Conservation (phyloP, 2,888 invertebrate genomes). For the Athetis lepigone region DNA sequence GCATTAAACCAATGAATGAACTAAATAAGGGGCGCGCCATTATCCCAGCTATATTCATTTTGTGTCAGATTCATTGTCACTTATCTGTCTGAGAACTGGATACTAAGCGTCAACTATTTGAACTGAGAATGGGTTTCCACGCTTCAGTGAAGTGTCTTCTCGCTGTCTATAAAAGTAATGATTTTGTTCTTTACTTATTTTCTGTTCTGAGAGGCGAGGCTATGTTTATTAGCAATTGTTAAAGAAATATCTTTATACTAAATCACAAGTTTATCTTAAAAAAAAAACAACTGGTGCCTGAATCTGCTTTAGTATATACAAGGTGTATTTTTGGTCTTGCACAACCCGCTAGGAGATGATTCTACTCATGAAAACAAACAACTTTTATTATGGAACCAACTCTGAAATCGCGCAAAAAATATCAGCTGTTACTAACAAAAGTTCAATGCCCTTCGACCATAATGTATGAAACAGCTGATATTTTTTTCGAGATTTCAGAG, state of each 20-base stretch:
- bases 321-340: too few relatives aligned
- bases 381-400: too few relatives aligned
- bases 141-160: slow-evolving; percentile 1
- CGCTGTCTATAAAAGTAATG: background rate
- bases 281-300: background rate
- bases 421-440: too few relatives aligned
- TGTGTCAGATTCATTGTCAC: slow-evolving; percentile 72
- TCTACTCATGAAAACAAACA: too few relatives aligned
- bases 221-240: slow-evolving; percentile 2
- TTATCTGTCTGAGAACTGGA: slow-evolving; percentile 56
- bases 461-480: too few relatives aligned
- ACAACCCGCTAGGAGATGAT: too few relatives aligned
- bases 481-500: too few relatives aligned
- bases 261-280: background rate
- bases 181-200: background rate
- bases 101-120: slow-evolving; percentile 35
- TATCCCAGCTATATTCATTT: slow-evolving; percentile 76
- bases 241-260: slow-evolving; percentile 9
- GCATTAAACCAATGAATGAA: slow-evolving; percentile 71
- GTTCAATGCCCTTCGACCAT: too few relatives aligned
- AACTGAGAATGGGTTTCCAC: slow-evolving; percentile 18
- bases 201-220: too few relatives aligned
- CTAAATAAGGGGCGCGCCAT: slow-evolving; percentile 64
- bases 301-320: background rate
- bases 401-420: too few relatives aligned